A percentile compares a stretch with the other conserved stretches of the same genome.
phyloP scores from a whole-genome alignment of 2,888 invertebrate species.

The Catocala sponsa region DNA sequence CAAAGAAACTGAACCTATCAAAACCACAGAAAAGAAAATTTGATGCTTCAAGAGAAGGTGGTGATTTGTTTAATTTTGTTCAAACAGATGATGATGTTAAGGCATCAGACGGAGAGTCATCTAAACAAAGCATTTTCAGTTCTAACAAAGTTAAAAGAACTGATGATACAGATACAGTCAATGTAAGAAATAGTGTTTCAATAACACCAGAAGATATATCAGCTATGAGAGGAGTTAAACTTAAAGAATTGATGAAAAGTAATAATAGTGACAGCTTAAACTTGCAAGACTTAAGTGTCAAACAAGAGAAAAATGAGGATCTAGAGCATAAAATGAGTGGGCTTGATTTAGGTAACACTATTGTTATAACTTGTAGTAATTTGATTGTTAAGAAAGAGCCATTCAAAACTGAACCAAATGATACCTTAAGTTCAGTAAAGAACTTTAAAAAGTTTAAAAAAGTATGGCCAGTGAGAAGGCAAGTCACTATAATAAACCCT shows the following conservation, averaged over 20 bases:
- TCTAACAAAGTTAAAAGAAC: slow-evolving; percentile 34
- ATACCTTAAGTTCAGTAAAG: slow-evolving; percentile 50
- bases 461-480: slow-evolving; percentile 80
- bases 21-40: slow-evolving; percentile 75
- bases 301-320: slow-evolving; percentile 68
- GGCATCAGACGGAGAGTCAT: slow-evolving; percentile 29
- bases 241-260: slow-evolving; percentile 70
- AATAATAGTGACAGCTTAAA: slow-evolving; percentile 51
- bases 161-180: slow-evolving; percentile 30
- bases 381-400: slow-evolving; percentile 78
- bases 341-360: slow-evolving; percentile 73
- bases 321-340: slow-evolving; percentile 71
- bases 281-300: slow-evolving; percentile 52
- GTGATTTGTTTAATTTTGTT: slow-evolving; percentile 79
- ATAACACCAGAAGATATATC: slow-evolving; percentile 60
- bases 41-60: slow-evolving; percentile 65
- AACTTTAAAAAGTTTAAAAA: slow-evolving; percentile 85
- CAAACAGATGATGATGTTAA: slow-evolving; percentile 53
- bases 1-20: slow-evolving; percentile 69
- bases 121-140: slow-evolving; percentile 55
- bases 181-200: slow-evolving; percentile 34
- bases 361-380: slow-evolving; percentile 68
- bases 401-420: slow-evolving; percentile 52
- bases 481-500: slow-evolving; percentile 64
- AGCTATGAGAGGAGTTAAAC: slow-evolving; percentile 73